Conservation (phyloP, 2,113 vertebrate genomes). For the Gadus macrocephalus region DNA sequence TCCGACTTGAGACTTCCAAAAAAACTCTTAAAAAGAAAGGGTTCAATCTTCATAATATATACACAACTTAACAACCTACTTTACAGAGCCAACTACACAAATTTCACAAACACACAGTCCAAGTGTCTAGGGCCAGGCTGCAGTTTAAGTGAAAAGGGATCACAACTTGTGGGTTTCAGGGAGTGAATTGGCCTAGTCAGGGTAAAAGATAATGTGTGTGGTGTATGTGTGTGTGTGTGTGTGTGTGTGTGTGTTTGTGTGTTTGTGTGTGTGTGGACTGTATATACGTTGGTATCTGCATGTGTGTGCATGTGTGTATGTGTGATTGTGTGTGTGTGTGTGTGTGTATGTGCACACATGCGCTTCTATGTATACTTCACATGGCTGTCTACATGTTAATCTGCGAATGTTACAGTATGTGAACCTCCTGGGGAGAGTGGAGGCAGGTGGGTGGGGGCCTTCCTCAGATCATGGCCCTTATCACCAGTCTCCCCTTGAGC, state of each 20-base stretch:
- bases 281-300: slow-evolving; percentile 14
- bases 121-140: slow-evolving; percentile 34
- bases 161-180: slow-evolving; percentile 20
- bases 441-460: slow-evolving; percentile 11
- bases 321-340: slow-evolving; percentile 23
- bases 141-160: slow-evolving; percentile 43
- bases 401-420: slow-evolving; percentile 57
- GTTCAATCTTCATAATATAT: slow-evolving; percentile 64
- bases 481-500: slow-evolving; percentile 95
- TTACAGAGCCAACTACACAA: slow-evolving; percentile 70
- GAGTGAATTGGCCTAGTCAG: slow-evolving; percentile 47
- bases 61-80: slow-evolving; percentile 66
- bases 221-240: slow-evolving; percentile 16
- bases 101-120: slow-evolving; percentile 63
- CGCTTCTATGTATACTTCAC: slow-evolving; percentile 27
- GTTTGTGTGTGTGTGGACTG: slow-evolving; percentile 5
- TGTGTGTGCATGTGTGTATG: slow-evolving; percentile 13
- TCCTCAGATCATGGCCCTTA: slow-evolving; percentile 92
- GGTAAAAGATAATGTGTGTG: slow-evolving; percentile 45
- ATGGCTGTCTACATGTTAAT: slow-evolving; percentile 33
- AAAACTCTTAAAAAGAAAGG: slow-evolving; percentile 53
- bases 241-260: too few species aligned
- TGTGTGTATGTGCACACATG: slow-evolving; percentile 28
- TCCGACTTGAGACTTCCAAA: slow-evolving; percentile 47
- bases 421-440: slow-evolving; percentile 14